A percentile compares a stretch with the other conserved stretches of the same genome.
Evolutionary conservation across 2,113 vertebrate genomes (phyloP).

Genomic region (Hippoglossus stenolepis): DNA sequence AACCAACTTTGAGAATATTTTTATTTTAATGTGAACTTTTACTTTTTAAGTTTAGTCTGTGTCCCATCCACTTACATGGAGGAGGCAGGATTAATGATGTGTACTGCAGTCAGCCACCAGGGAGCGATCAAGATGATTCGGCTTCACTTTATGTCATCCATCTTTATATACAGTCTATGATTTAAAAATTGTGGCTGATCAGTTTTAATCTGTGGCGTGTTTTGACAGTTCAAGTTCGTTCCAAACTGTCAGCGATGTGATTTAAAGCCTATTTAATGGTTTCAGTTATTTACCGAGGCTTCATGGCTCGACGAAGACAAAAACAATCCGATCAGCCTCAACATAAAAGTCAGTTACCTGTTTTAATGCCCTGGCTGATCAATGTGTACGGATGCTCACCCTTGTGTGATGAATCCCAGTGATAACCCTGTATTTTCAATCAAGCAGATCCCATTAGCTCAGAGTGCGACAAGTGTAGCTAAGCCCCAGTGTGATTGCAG

Average conservation of each 20-base stretch:
- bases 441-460: slow-evolving; percentile 56
- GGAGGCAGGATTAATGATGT: background rate
- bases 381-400: slow-evolving; percentile 1
- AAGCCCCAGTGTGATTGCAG: slow-evolving; percentile 47
- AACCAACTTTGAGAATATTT: too few relatives aligned
- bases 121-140: background rate
- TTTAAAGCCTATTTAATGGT: background rate
- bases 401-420: slow-evolving; percentile 36
- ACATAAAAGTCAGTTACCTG: background rate
- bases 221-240: background rate
- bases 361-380: background rate
- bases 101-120: background rate
- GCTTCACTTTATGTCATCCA: background rate
- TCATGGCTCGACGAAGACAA: background rate
- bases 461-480: slow-evolving; percentile 55
- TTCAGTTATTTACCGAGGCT: background rate
- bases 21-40: too few relatives aligned
- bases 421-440: slow-evolving; percentile 48
- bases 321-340: too few relatives aligned
- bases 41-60: too few relatives aligned
- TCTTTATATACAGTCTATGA: background rate
- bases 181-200: background rate
- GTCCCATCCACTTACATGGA: too few relatives aligned
- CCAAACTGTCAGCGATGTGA: background rate
- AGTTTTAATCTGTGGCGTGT: background rate